These are phyloP conservation scores for Holcopasites calliopsidis DNA, from an alignment of 1,140 invertebrate genomes.

Conservation along the genomic window DNA sequence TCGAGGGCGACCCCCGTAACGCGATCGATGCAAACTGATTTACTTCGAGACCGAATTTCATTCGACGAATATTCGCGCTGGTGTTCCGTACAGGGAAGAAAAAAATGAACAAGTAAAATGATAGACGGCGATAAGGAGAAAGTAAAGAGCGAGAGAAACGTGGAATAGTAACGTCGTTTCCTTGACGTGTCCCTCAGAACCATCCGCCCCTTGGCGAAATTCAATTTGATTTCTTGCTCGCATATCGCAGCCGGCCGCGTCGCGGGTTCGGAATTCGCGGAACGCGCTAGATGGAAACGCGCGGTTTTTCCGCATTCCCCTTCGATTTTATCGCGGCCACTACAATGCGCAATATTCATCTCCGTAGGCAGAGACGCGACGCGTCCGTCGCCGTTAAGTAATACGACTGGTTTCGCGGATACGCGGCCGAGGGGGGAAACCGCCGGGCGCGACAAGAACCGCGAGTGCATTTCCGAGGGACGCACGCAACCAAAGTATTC, in stretches of 20 bases:
- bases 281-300: conserved; percentile 60
- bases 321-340: conserved; percentile 53
- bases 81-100: not conserved
- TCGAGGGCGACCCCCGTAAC: conserved; percentile 17
- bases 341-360: conserved; percentile 57
- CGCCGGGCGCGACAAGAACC: not conserved
- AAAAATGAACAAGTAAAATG: not conserved
- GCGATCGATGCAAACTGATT: conserved; percentile 42
- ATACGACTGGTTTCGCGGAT: conserved; percentile 6
- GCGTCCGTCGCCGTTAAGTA: conserved; percentile 26
- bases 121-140: not conserved
- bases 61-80: conserved; percentile 24
- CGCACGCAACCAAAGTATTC: not conserved
- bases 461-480: not conserved
- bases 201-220: conserved; percentile 13
- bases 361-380: not conserved
- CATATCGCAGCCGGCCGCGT: conserved; percentile 51
- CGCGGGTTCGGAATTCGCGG: conserved; percentile 52
- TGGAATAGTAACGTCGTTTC: conserved; percentile 35
- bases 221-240: conserved; percentile 63
- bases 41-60: conserved; percentile 37
- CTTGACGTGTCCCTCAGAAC: not conserved
- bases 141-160: not conserved
- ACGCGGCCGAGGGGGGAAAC: not conserved
- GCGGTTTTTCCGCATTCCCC: conserved; percentile 54